Evolutionary conservation across 2,888 invertebrate species (phyloP).

Genomic region (Smittia aterrima): DNA sequence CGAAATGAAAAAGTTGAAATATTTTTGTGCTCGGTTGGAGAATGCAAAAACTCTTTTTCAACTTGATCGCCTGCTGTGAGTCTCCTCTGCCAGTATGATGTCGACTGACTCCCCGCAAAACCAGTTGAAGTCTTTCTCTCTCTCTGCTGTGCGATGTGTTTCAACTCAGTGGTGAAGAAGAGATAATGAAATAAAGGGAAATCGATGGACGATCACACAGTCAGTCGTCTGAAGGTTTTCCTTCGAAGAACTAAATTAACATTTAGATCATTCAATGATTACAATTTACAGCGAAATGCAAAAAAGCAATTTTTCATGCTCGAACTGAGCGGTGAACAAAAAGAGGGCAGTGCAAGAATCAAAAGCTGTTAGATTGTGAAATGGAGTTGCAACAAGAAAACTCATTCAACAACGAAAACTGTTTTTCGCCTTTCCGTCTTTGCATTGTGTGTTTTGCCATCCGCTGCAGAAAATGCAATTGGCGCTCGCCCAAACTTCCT

Average conservation of each 20-base stretch:
- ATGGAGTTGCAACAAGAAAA: not conserved
- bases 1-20: too few species aligned
- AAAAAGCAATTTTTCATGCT: not conserved
- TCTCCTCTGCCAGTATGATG: not conserved
- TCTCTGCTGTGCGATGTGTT: too few species aligned
- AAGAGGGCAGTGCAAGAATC: conserved; percentile 6
- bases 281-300: not conserved
- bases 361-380: conserved; percentile 36
- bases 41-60: too few species aligned
- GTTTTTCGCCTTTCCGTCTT: not conserved
- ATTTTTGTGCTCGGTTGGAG: too few species aligned
- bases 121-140: too few species aligned
- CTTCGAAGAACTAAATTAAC: too few species aligned
- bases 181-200: too few species aligned
- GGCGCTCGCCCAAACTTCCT: conserved; percentile 29
- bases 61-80: not conserved
- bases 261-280: not conserved
- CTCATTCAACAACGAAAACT: conserved; percentile 28
- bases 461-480: conserved; percentile 12
- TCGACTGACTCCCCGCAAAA: not conserved
- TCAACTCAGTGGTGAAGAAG: too few species aligned
- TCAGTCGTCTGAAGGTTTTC: too few species aligned
- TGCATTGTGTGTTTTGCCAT: conserved; percentile 12
- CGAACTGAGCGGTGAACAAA: not conserved
- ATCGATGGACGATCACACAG: too few species aligned